These are phyloP conservation scores for Zygogramma bicolorata DNA, from an alignment of 2,888 invertebrate species.

Conservation along the genomic window DNA sequence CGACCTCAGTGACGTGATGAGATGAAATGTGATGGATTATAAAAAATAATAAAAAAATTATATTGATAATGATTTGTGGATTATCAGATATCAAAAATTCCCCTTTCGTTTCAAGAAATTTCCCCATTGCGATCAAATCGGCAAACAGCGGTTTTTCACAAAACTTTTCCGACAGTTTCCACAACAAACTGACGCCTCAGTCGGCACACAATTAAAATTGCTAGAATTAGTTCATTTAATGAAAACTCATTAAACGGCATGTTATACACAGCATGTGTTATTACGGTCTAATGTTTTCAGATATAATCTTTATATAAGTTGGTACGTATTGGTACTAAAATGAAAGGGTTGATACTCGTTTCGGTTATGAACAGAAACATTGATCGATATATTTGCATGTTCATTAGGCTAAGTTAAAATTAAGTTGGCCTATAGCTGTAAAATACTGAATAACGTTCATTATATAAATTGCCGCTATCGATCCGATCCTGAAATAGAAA, in stretches of 20 bases:
- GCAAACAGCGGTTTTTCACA: background rate
- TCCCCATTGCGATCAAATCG: background rate
- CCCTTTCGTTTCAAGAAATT: background rate
- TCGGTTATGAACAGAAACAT: slow-evolving; percentile 58
- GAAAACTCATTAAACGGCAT: slow-evolving; percentile 54
- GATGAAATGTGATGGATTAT: too few relatives aligned
- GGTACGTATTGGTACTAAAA: slow-evolving; percentile 64
- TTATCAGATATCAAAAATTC: too few relatives aligned
- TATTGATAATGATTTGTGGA: too few relatives aligned
- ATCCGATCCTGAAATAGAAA: background rate
- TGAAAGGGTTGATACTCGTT: slow-evolving; percentile 59
- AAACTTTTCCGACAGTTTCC: slow-evolving; percentile 18
- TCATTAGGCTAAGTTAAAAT: slow-evolving; percentile 57
- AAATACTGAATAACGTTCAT: slow-evolving; percentile 38
- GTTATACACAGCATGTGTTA: slow-evolving; percentile 57
- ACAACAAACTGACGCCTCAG: slow-evolving; percentile 8
- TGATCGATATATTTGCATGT: slow-evolving; percentile 62
- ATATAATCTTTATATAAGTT: slow-evolving; percentile 62
- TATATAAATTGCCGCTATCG: slow-evolving; percentile 29
- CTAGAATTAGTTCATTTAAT: slow-evolving; percentile 47
- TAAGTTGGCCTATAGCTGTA: slow-evolving; percentile 34
- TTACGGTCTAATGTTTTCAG: slow-evolving; percentile 59
- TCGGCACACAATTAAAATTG: slow-evolving; percentile 38
- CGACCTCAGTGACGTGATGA: too few relatives aligned
- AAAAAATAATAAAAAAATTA: too few relatives aligned